Evolutionary conservation across 2,113 vertebrate genomes (phyloP).

Genomic region (Petrocephalus zakoni): DNA sequence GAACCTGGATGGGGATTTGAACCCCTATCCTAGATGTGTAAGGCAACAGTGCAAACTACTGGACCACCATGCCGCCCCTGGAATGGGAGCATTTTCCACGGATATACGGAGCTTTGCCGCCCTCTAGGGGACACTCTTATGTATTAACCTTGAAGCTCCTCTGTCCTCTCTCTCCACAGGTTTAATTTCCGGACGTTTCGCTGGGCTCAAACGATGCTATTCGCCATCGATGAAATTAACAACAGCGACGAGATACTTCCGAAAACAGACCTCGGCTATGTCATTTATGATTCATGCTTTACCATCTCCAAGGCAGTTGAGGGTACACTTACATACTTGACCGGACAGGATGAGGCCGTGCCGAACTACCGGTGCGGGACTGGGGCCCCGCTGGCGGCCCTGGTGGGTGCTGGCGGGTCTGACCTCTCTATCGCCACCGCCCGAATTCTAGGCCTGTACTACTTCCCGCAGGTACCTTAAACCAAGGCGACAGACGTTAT

Average conservation of each 20-base stretch:
- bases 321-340: slow-evolving; percentile 68
- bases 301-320: slow-evolving; percentile 76
- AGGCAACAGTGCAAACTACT: too few species aligned
- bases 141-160: background rate
- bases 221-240: slow-evolving; percentile 74
- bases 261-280: slow-evolving; percentile 66
- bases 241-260: slow-evolving; percentile 58
- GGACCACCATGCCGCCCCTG: too few species aligned
- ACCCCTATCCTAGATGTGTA: too few species aligned
- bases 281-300: slow-evolving; percentile 77
- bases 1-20: too few species aligned
- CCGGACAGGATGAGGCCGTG: slow-evolving; percentile 73
- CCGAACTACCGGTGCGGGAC: slow-evolving; percentile 73
- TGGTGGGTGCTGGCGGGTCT: slow-evolving; percentile 70
- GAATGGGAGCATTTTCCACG: background rate
- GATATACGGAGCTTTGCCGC: slow-evolving; percentile 11
- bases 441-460: slow-evolving; percentile 73
- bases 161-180: slow-evolving; percentile 44
- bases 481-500: background rate
- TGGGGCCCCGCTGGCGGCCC: slow-evolving; percentile 61
- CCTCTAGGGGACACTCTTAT: slow-evolving; percentile 27
- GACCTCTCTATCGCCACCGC: slow-evolving; percentile 73
- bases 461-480: slow-evolving; percentile 68
- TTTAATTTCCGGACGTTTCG: slow-evolving; percentile 76
- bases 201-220: slow-evolving; percentile 79